Percentiles rank a stretch among this genome's conserved stretches.
These are phyloP conservation scores for Agrilus planipennis DNA, from an alignment of 1,140 invertebrate genomes.

Conservation along the genomic window DNA sequence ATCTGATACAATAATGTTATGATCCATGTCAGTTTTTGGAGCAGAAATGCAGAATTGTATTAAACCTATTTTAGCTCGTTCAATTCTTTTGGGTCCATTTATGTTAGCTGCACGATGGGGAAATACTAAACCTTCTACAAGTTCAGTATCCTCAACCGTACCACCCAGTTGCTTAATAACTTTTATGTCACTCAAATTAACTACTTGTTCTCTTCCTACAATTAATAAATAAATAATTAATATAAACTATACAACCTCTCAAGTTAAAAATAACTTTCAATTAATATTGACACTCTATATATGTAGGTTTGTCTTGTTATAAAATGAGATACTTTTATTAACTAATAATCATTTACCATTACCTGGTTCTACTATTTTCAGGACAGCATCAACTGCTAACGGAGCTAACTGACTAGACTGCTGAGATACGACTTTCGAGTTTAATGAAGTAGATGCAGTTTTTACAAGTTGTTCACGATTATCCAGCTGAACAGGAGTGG, in stretches of 20 bases:
- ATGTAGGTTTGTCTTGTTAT: too few relatives aligned
- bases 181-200: conserved; percentile 81
- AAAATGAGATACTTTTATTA: too few relatives aligned
- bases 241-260: too few relatives aligned
- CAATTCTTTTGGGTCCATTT: conserved; percentile 84
- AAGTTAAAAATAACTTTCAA: too few relatives aligned
- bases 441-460: conserved; percentile 92
- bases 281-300: too few relatives aligned
- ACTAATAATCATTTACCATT: too few relatives aligned
- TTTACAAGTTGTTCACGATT: conserved; percentile 85
- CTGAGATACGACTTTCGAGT: conserved; percentile 98
- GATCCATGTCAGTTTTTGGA: conserved; percentile 99
- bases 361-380: conserved; percentile 57
- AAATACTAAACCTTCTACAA: conserved; percentile 92
- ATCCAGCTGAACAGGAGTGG: conserved; percentile 73
- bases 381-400: conserved; percentile 93
- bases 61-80: conserved; percentile 97
- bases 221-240: too few relatives aligned
- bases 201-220: conserved; percentile 43
- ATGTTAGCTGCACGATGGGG: conserved; percentile 79
- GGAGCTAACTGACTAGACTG: conserved; percentile 90
- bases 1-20: conserved; percentile 94
- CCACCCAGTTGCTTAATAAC: conserved; percentile 93
- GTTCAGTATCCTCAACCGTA: conserved; percentile 94
- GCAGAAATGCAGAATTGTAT: conserved; percentile 99